Conservation (phyloP, 2,888 invertebrate species). For the Enoplolaimus lenunculus region DNA sequence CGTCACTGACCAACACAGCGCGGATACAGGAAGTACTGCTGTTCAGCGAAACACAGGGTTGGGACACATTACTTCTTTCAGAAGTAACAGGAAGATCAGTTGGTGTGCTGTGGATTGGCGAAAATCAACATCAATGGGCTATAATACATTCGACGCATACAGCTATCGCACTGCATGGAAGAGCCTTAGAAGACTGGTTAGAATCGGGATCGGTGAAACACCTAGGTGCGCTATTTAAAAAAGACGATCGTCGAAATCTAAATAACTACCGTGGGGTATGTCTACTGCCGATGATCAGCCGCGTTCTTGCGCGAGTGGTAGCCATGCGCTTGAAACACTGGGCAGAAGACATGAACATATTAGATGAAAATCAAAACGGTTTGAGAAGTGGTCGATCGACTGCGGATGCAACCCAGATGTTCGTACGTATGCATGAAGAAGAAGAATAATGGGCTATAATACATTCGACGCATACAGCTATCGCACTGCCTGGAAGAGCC, state of each 20-base stretch:
- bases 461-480: constrained; percentile 6
- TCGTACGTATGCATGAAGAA: neutral
- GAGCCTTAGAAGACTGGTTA: constrained; percentile 4
- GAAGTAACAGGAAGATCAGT: neutral
- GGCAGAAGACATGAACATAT: too few relatives aligned
- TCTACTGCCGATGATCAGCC: too few relatives aligned
- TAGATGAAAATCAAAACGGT: too few relatives aligned
- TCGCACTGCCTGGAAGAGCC: neutral
- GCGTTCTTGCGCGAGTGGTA: too few relatives aligned
- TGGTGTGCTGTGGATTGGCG: neutral
- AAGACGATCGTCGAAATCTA: too few relatives aligned
- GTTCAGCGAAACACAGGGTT: neutral
- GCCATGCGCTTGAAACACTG: too few relatives aligned
- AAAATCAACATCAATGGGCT: constrained; percentile 9
- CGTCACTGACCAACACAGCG: neutral
- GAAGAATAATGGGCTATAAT: neutral
- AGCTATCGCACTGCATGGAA: constrained; percentile 9
- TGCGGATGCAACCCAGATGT: too few relatives aligned
- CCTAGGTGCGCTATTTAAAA: too few relatives aligned
- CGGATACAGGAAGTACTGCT: neutral
- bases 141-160: constrained; percentile 13
- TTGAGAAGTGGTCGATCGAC: too few relatives aligned
- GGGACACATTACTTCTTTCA: constrained; percentile 5
- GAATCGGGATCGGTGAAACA: constrained; percentile 3
- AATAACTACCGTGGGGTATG: too few relatives aligned